Evolutionary conservation across 2,113 vertebrate species (phyloP), one percentile per base, ranked within the genome.

Genomic region (Paralichthys olivaceus): DNA sequence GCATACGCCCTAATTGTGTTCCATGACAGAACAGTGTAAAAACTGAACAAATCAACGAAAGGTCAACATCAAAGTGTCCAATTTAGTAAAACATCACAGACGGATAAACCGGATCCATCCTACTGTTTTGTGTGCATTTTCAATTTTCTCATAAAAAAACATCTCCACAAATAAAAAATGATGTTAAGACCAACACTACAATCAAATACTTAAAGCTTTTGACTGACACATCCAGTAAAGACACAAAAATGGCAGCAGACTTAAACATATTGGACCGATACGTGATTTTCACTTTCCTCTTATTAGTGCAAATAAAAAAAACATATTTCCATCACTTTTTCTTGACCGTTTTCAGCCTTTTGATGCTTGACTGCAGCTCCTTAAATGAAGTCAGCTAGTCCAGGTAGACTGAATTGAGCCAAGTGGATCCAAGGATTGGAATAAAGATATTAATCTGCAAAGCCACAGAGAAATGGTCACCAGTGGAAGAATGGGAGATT

Each of bases 1-100:
- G 72, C 51, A 0, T 75, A 47, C 70, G 65, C 34, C 20, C 60
- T 81, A 83, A 80, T 80, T 83, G 75, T 75, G 56, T 43, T 43
- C 29, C 22, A 37, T 25, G 45, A 57, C 81, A 68, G 64, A 59
- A 69, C 19, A 49, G 32, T 22, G 23, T 40, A 47, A 25, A 63
- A 68, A 22, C 55, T 37, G 22, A 62, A 37, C 37, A 49, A 20
- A 68, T 81, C 53, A 65, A 71, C 13, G 9, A 15, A 51, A 74
- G 25, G 26, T 40, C 74, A n/a, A 60, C 20, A n/a, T 47, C 61
- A 69, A 54, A 61, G 32, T 67, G 29, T 57, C n/a, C 65, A 68
- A 17, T 53, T 45, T 55, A 53, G 49, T 9, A 7, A n/a, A 53
- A n/a, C 49, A 47, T 5, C 45, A n/a, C 13, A 9, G 0, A 2